A percentile compares a stretch with the other conserved stretches of the same genome.
Conservation (phyloP, 1,140 invertebrate species). For the Helicoverpa zea region DNA sequence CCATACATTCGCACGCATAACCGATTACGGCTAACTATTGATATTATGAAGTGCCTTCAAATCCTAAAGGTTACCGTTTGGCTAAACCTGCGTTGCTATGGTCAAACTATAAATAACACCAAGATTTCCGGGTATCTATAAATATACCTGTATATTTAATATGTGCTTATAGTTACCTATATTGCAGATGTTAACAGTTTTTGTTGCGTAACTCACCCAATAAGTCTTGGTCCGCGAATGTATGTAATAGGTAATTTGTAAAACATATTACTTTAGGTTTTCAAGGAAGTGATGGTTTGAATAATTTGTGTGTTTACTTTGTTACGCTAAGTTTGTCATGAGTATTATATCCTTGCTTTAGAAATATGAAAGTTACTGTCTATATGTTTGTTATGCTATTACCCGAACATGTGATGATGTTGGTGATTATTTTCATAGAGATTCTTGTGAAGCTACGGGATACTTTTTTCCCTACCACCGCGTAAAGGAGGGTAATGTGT, state of each 20-base stretch:
- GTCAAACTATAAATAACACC: constrained; percentile 59
- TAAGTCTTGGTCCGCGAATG: constrained; percentile 18
- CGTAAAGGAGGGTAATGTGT: no score
- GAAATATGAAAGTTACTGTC: no score
- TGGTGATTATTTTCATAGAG: no score
- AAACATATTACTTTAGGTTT: constrained; percentile 31
- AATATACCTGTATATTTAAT: constrained; percentile 4
- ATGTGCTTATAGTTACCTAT: background rate
- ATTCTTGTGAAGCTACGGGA: no score
- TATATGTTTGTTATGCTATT: no score
- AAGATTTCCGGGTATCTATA: constrained; percentile 55
- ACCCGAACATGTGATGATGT: no score
- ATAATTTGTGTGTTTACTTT: constrained; percentile 9
- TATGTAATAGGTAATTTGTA: constrained; percentile 33
- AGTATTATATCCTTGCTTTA: background rate
- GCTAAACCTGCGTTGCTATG: constrained; percentile 44
- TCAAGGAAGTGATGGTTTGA: constrained; percentile 22
- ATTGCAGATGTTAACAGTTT: constrained; percentile 56
- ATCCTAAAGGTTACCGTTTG: constrained; percentile 55
- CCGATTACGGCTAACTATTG: constrained; percentile 18
- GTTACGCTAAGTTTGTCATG: background rate
- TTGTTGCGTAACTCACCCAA: constrained; percentile 54
- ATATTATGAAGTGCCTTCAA: constrained; percentile 16
- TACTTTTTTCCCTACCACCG: no score
- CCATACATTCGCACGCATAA: background rate